Conservation (phyloP, 2,888 invertebrate species). For the Drosophila yooni region DNA sequence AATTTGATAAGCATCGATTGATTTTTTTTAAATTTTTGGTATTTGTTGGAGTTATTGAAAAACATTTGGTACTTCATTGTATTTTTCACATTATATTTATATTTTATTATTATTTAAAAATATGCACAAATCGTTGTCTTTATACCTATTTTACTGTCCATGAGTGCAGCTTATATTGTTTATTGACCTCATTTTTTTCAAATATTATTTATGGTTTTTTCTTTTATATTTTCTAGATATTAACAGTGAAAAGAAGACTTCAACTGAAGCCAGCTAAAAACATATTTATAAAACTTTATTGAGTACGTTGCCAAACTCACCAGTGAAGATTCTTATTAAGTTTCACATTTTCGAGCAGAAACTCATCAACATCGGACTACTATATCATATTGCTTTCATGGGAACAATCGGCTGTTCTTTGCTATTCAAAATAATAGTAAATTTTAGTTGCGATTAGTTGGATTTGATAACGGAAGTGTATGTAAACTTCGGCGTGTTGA, state of each 20-base stretch:
- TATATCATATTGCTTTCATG: neutral
- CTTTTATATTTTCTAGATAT: neutral
- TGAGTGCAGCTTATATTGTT: neutral
- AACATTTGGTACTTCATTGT: no score
- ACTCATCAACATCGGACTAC: neutral
- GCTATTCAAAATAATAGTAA: neutral
- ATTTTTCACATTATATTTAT: no score
- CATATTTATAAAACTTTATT: neutral
- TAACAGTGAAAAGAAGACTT: neutral
- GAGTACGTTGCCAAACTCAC: neutral
- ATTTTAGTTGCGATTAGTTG: neutral
- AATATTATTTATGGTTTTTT: neutral
- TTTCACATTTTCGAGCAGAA: neutral
- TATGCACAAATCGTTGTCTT: no score
- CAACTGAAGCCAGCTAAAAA: neutral
- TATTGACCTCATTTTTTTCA: neutral
- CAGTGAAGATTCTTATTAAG: neutral
- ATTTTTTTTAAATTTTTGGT: neutral
- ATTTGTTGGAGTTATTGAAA: neutral
- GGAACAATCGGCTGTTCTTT: neutral
- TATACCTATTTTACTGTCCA: no score
- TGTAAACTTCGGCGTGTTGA: neutral
- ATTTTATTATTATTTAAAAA: no score
- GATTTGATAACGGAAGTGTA: neutral
- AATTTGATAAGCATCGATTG: neutral